These are phyloP conservation scores for Synanthedon formicaeformis DNA, from an alignment of 2,888 invertebrate species.

Conservation along the genomic window DNA sequence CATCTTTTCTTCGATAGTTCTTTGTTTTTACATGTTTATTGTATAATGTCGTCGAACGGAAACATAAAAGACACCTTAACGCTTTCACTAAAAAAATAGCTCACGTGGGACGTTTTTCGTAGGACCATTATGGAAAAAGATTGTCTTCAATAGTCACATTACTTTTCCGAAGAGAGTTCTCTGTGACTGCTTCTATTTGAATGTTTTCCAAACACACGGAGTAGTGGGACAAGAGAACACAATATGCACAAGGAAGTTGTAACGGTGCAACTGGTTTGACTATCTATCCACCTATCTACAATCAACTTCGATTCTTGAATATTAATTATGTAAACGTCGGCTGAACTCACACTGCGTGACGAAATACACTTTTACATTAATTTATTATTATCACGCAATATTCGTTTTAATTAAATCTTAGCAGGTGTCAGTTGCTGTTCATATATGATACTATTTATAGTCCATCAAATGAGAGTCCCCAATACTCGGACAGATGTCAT, in stretches of 20 bases:
- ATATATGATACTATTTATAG: conserved; percentile 16
- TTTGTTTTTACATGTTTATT: too few species aligned
- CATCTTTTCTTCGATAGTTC: too few species aligned
- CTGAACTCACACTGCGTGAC: conserved; percentile 9
- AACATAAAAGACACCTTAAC: too few species aligned
- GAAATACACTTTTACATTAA: conserved; percentile 10
- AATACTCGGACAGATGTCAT: too few species aligned
- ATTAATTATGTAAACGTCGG: conserved; percentile 8
- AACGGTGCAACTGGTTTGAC: conserved; percentile 8
- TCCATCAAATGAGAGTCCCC: too few species aligned
- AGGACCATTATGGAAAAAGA: too few species aligned
- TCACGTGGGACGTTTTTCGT: too few species aligned
- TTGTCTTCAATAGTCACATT: not conserved
- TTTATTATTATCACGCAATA: conserved; percentile 10
- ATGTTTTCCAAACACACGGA: too few species aligned
- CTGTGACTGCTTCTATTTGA: too few species aligned
- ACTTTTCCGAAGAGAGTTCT: too few species aligned
- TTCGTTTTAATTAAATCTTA: conserved; percentile 5
- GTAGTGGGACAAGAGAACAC: not conserved
- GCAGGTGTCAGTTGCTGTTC: conserved; percentile 6
- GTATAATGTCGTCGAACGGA: too few species aligned
- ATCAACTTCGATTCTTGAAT: conserved; percentile 5
- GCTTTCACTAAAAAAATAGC: too few species aligned
- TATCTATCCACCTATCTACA: conserved; percentile 1
- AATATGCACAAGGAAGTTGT: not conserved